Percentiles rank a stretch among this genome's conserved stretches.
These are phyloP conservation scores for Brienomyrus longianalis DNA, from an alignment of 2,113 vertebrate species.

Conservation along the genomic window DNA sequence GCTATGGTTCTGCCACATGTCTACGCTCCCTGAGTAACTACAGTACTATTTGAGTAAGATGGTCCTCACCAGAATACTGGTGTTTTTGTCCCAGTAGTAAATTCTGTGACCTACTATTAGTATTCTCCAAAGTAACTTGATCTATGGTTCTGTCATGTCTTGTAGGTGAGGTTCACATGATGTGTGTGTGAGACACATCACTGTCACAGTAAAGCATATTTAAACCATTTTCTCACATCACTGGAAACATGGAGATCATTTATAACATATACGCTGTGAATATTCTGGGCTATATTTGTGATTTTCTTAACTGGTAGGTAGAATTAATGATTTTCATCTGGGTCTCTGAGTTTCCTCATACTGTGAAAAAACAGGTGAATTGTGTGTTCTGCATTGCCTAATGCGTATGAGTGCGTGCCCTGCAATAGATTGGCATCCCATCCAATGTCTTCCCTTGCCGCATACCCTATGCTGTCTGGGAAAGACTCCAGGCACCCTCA, in stretches of 20 bases:
- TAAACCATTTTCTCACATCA: neutral
- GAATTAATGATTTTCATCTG: neutral
- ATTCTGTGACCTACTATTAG: neutral
- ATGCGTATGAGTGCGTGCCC: neutral
- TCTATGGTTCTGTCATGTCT: neutral
- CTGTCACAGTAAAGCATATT: neutral
- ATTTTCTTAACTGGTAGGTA: neutral
- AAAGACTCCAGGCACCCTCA: neutral
- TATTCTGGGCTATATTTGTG: neutral
- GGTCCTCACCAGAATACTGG: neutral
- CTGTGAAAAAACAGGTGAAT: neutral
- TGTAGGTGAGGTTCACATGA: neutral
- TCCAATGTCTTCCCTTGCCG: neutral
- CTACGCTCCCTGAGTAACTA: neutral
- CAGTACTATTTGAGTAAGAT: neutral
- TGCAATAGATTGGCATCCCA: neutral
- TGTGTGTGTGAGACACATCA: neutral
- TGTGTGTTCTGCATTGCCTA: neutral
- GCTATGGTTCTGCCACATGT: neutral
- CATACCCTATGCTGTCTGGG: neutral
- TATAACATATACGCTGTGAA: neutral
- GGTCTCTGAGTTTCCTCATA: neutral
- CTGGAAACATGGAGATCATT: neutral
- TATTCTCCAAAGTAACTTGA: neutral
- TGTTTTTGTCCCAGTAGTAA: neutral